A percentile compares a stretch with the other conserved stretches of the same genome.
Conservation (phyloP, 2,888 invertebrate genomes). For the Geophilus truncorum region DNA sequence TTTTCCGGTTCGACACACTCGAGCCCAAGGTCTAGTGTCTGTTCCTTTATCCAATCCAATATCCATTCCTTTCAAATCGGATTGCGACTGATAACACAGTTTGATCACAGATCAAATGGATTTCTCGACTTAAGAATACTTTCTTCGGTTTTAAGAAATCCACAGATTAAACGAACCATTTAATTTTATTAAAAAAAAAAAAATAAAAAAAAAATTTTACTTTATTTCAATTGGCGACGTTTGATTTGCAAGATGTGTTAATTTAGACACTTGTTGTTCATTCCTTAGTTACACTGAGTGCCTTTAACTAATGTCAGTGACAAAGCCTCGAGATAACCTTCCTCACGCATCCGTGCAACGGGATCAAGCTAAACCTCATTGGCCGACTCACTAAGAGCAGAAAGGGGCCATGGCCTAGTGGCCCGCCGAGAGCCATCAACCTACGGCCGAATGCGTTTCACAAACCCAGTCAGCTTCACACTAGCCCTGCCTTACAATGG, state of each 20-base stretch:
- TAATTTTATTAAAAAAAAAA: neutral
- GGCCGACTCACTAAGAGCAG: slow-evolving; percentile 9
- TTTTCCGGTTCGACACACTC: slow-evolving; percentile 15
- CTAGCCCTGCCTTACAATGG: neutral
- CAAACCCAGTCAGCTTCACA: neutral
- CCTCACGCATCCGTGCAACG: slow-evolving; percentile 7
- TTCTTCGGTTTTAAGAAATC: neutral
- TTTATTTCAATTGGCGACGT: neutral
- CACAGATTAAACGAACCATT: neutral
- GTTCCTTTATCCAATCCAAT: slow-evolving; percentile 4
- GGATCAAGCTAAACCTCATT: slow-evolving; percentile 11
- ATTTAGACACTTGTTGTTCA: slow-evolving; percentile 2
- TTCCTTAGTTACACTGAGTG: neutral
- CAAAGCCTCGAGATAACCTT: slow-evolving; percentile 14
- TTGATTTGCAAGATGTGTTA: neutral
- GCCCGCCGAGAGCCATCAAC: slow-evolving; percentile 11
- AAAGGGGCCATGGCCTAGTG: slow-evolving; percentile 16
- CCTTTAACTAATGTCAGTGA: neutral
- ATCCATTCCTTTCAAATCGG: neutral
- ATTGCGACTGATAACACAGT: neutral
- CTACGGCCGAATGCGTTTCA: slow-evolving; percentile 12
- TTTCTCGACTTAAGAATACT: neutral
- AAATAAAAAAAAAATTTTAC: neutral
- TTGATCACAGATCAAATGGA: neutral
- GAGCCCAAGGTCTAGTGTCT: slow-evolving; percentile 5